These are phyloP conservation scores for Halotydeus destructor DNA, from an alignment of 1,140 invertebrate genomes.

Conservation along the genomic window DNA sequence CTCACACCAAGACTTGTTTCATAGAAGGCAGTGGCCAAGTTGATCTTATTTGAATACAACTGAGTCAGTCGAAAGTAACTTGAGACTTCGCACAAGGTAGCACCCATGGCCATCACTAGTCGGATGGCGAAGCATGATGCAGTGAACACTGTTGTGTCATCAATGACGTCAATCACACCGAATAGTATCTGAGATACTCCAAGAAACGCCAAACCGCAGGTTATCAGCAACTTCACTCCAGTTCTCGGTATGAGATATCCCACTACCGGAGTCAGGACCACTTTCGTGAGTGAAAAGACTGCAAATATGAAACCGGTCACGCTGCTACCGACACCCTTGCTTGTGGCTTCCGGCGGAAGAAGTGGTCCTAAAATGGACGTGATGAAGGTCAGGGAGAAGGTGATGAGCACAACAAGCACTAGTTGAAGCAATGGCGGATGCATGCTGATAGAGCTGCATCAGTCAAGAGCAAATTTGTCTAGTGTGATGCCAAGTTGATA, in stretches of 20 bases:
- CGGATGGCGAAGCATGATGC: conserved; percentile 43
- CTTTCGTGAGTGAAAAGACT: conserved; percentile 44
- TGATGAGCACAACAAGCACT: too few species aligned
- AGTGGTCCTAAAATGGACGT: conserved; percentile 55
- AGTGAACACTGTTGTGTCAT: conserved; percentile 35
- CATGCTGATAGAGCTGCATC: too few species aligned
- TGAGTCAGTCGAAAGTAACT: conserved; percentile 50
- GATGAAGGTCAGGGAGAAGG: conserved; percentile 47
- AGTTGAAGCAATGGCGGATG: too few species aligned
- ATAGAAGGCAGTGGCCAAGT: conserved; percentile 43
- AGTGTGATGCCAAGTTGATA: too few species aligned
- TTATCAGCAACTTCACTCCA: conserved; percentile 34
- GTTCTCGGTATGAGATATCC: conserved; percentile 41
- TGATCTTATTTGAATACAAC: conserved; percentile 47
- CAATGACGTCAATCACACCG: conserved; percentile 34
- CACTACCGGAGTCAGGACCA: conserved; percentile 42
- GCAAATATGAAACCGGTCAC: conserved; percentile 46
- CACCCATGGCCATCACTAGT: conserved; percentile 44
- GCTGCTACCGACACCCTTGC: conserved; percentile 39
- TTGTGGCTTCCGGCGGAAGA: conserved; percentile 40
- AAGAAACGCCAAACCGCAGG: conserved; percentile 21
- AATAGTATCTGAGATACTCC: conserved; percentile 24
- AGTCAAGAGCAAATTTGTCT: too few species aligned
- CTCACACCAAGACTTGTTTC: conserved; percentile 55
- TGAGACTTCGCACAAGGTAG: conserved; percentile 45